These are phyloP conservation scores for Saguinus imperator DNA, from an alignment of 2,113 vertebrate species.

Conservation along the genomic window DNA sequence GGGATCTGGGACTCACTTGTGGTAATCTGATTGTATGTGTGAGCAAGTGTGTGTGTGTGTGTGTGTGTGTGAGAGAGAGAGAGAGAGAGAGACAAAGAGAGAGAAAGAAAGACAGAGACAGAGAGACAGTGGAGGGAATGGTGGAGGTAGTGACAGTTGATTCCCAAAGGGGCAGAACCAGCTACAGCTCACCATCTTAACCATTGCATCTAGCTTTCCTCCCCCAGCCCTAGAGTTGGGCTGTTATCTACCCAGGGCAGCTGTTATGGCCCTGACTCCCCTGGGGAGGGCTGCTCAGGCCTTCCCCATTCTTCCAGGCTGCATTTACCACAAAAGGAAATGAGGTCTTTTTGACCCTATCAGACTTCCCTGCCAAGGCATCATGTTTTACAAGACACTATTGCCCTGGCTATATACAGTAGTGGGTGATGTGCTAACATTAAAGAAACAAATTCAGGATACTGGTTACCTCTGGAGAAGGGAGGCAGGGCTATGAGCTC, in stretches of 20 bases:
- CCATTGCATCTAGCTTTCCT: not conserved
- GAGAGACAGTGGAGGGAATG: not conserved
- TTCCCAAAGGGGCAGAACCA: not conserved
- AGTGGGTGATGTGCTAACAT: not conserved
- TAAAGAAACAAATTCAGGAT: not conserved
- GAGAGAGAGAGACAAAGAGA: too few relatives aligned
- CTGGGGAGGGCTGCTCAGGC: not conserved
- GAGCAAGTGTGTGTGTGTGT: not conserved
- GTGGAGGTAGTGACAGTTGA: not conserved
- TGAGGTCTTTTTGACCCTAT: not conserved
- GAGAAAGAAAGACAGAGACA: too few relatives aligned
- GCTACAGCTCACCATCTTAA: not conserved
- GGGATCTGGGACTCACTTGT: not conserved
- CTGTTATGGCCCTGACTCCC: not conserved
- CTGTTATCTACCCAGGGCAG: not conserved
- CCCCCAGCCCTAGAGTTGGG: not conserved
- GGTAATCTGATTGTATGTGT: not conserved
- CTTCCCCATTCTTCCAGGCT: not conserved
- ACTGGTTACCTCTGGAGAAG: not conserved
- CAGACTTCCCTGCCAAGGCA: not conserved
- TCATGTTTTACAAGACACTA: not conserved
- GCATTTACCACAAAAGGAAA: constrained; percentile 12
- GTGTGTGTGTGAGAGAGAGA: not conserved
- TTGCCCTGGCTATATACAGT: not conserved
- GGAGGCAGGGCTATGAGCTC: not conserved